These are phyloP conservation scores for Cecropterus lyciades DNA, from an alignment of 1,140 invertebrate species.

Conservation along the genomic window DNA sequence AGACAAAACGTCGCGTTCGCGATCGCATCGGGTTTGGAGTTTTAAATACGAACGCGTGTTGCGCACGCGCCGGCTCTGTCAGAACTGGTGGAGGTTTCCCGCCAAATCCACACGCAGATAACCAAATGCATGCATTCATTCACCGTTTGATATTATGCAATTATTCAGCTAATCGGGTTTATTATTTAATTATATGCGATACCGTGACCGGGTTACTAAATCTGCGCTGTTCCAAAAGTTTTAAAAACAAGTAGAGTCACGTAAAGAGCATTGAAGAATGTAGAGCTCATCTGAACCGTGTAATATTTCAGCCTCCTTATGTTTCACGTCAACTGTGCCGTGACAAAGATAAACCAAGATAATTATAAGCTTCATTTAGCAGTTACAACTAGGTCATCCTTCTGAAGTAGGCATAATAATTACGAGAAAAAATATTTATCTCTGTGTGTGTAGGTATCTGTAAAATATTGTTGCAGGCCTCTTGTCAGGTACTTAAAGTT, in stretches of 20 bases:
- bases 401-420: background rate
- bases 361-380: conserved; percentile 21
- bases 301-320: background rate
- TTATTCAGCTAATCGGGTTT: conserved; percentile 29
- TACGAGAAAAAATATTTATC: too few relatives aligned
- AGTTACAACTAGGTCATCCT: background rate
- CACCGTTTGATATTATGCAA: conserved; percentile 65
- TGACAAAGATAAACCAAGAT: conserved; percentile 15
- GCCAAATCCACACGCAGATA: conserved; percentile 74
- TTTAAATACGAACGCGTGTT: conserved; percentile 69
- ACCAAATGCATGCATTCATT: conserved; percentile 63
- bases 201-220: conserved; percentile 40
- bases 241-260: too few relatives aligned
- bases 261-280: background rate
- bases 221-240: background rate
- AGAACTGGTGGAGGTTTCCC: conserved; percentile 70
- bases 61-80: conserved; percentile 72
- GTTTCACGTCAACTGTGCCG: conserved; percentile 1
- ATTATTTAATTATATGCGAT: conserved; percentile 45
- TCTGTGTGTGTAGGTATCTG: too few relatives aligned
- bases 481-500: too few relatives aligned
- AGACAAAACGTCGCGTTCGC: conserved; percentile 77
- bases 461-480: too few relatives aligned
- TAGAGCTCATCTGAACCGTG: conserved; percentile 17
- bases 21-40: conserved; percentile 64